These are phyloP conservation scores for Peromyscus melanophrys DNA, from an alignment of 2,797 vertebrate genomes.

Conservation along the genomic window DNA sequence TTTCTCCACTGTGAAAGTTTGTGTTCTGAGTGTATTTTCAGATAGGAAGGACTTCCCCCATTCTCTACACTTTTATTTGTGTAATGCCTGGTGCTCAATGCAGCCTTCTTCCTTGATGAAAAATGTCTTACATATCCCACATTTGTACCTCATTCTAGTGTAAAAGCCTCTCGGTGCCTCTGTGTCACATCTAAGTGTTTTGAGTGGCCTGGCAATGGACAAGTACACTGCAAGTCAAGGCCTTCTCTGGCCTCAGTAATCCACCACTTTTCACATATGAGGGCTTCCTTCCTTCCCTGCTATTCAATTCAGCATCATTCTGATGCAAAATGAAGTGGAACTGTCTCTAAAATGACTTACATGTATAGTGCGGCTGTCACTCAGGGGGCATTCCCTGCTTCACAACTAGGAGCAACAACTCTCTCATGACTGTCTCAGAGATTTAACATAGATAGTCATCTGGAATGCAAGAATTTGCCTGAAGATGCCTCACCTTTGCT, in stretches of 20 bases:
- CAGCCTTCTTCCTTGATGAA: neutral
- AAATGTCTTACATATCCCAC: neutral
- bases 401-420: neutral
- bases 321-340: neutral
- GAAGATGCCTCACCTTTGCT: neutral
- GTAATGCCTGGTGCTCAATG: neutral
- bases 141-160: neutral
- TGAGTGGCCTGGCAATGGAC: neutral
- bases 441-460: no score
- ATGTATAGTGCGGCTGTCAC: neutral
- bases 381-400: neutral
- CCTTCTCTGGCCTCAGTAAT: neutral
- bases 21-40: neutral
- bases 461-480: neutral
- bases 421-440: neutral
- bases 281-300: neutral
- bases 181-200: no score
- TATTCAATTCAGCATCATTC: neutral
- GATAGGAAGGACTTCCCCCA: neutral
- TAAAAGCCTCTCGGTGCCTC: no score
- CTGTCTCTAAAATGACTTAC: neutral
- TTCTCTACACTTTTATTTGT: neutral
- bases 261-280: neutral
- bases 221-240: neutral
- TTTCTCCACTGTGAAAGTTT: neutral